Conservation (phyloP, 2,888 invertebrate species). For the Mantis religiosa region DNA sequence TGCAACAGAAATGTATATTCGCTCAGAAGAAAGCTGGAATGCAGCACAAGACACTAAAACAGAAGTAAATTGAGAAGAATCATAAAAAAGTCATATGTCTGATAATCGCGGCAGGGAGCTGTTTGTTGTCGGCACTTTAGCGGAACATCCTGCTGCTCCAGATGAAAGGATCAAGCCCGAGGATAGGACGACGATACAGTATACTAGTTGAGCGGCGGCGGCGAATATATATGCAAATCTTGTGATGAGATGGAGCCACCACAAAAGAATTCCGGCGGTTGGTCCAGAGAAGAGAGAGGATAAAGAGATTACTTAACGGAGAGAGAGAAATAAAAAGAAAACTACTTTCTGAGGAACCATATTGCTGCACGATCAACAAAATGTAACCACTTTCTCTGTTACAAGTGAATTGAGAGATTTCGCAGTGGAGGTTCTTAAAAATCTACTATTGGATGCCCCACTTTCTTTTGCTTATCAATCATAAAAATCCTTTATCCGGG, state of each 20-base stretch:
- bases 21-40: too few species aligned
- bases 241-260: background rate
- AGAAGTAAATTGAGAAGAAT: too few species aligned
- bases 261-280: background rate
- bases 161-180: background rate
- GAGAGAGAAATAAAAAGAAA: background rate
- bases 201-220: background rate
- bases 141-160: background rate
- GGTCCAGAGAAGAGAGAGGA: background rate
- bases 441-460: too few species aligned
- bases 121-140: background rate
- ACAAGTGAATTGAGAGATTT: too few species aligned
- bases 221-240: background rate
- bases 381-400: background rate
- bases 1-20: too few species aligned
- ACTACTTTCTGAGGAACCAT: background rate
- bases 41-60: too few species aligned
- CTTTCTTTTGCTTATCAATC: too few species aligned
- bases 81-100: too few species aligned
- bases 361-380: background rate
- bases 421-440: too few species aligned
- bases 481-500: too few species aligned
- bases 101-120: background rate
- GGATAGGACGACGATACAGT: background rate
- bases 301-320: background rate